These are phyloP conservation scores for Drosophila rubida DNA, from an alignment of 2,888 invertebrate genomes.

Conservation along the genomic window DNA sequence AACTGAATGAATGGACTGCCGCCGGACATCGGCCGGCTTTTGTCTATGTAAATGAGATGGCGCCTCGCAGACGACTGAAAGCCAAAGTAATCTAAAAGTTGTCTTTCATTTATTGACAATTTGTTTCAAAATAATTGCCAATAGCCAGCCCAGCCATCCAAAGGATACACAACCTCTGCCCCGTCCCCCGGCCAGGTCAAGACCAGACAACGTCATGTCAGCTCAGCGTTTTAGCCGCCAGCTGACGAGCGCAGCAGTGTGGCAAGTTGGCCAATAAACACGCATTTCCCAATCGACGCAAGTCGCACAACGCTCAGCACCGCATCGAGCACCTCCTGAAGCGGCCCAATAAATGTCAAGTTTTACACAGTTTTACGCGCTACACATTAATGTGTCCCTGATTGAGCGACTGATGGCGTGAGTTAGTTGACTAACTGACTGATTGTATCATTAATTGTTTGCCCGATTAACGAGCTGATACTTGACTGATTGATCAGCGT, in stretches of 20 bases:
- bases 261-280: background rate
- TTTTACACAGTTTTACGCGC: too few relatives aligned
- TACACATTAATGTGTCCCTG: too few relatives aligned
- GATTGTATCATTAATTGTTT: background rate
- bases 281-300: background rate
- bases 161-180: conserved; percentile 13
- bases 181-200: background rate
- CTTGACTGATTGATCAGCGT: background rate
- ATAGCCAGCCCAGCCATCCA: conserved; percentile 30
- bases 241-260: background rate
- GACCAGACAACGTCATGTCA: background rate
- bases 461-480: too few relatives aligned
- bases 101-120: conserved; percentile 66
- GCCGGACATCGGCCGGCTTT: conserved; percentile 34
- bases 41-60: conserved; percentile 65
- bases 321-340: background rate
- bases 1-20: background rate
- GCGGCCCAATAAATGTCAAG: background rate
- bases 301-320: background rate
- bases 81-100: conserved; percentile 67
- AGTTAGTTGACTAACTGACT: background rate
- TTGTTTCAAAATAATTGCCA: conserved; percentile 67
- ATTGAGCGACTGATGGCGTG: background rate
- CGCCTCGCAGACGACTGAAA: conserved; percentile 46
- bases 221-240: background rate